Conservation (phyloP, 2,797 vertebrate species). For the Mastacembelus armatus region DNA sequence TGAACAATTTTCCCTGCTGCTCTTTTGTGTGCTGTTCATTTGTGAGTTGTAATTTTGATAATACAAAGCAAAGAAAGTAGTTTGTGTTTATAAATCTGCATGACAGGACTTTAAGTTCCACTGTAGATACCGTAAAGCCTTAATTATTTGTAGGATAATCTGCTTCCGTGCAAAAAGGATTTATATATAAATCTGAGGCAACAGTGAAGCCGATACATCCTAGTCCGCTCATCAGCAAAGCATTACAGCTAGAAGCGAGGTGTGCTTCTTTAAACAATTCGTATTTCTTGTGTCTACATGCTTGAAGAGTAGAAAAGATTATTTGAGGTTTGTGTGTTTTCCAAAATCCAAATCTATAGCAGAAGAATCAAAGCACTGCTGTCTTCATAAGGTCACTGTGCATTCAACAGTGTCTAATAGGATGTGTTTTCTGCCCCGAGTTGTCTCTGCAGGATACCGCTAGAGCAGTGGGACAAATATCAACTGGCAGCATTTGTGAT, state of each 20-base stretch:
- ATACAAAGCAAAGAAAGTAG: not conserved
- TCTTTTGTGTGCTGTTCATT: not conserved
- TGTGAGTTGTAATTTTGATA: not conserved
- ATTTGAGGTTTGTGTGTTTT: slow-evolving; percentile 56
- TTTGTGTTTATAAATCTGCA: not conserved
- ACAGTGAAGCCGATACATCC: not conserved
- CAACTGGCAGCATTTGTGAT: slow-evolving; percentile 76
- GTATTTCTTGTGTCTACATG: not conserved
- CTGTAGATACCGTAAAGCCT: not conserved
- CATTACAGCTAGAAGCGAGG: not conserved
- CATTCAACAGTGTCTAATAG: slow-evolving; percentile 79
- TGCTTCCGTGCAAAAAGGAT: not conserved
- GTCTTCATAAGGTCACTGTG: slow-evolving; percentile 75
- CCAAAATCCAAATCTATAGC: slow-evolving; percentile 60
- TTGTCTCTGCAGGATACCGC: slow-evolving; percentile 72
- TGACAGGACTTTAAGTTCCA: not conserved
- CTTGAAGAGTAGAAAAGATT: slow-evolving; percentile 39
- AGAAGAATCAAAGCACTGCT: slow-evolving; percentile 68
- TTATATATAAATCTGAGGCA: not conserved
- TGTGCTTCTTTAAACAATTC: not conserved
- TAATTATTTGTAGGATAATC: not conserved
- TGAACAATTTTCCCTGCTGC: slow-evolving; percentile 17
- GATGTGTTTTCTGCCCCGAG: slow-evolving; percentile 76
- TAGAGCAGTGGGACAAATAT: slow-evolving; percentile 77
- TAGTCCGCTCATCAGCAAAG: not conserved